Evolutionary conservation across 2,888 invertebrate species (phyloP).

Genomic region (Diplazon laetatorius): DNA sequence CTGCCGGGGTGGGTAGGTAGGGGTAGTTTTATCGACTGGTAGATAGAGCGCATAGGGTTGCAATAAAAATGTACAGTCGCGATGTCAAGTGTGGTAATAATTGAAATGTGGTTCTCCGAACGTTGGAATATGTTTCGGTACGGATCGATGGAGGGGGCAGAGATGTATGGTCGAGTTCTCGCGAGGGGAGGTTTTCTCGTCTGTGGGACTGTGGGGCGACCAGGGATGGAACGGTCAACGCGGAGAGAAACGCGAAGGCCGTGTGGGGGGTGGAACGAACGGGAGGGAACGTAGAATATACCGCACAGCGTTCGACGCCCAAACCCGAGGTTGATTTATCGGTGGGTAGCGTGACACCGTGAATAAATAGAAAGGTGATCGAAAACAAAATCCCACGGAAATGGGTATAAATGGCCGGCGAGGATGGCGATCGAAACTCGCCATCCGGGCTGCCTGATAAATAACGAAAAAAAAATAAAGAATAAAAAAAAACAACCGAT

Average conservation of each 20-base stretch:
- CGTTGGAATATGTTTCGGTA: conserved; percentile 54
- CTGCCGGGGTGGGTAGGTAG: background rate
- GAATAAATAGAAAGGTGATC: conserved; percentile 73
- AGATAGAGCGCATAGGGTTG: background rate
- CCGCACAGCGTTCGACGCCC: conserved; percentile 60
- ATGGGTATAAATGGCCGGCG: conserved; percentile 69
- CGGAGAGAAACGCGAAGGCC: conserved; percentile 53
- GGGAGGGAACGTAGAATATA: conserved; percentile 12
- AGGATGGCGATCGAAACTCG: conserved; percentile 61
- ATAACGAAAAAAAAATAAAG: conserved; percentile 61
- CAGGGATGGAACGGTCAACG: conserved; percentile 34
- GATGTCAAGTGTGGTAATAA: conserved; percentile 61
- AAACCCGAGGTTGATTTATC: conserved; percentile 70
- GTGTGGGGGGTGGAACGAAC: background rate
- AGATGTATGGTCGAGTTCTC: conserved; percentile 37
- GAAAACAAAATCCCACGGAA: conserved; percentile 71
- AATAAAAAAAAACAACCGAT: conserved; percentile 27
- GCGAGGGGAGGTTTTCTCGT: conserved; percentile 24
- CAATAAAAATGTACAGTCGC: conserved; percentile 31
- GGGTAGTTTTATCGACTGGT: conserved; percentile 1
- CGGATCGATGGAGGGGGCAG: conserved; percentile 9
- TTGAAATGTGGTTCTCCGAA: conserved; percentile 57
- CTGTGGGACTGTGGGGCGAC: background rate
- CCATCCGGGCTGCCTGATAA: conserved; percentile 48
- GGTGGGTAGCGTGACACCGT: conserved; percentile 68